Evolutionary conservation across 1,140 invertebrate genomes (phyloP).

Genomic region (Phymastichus coffea): DNA sequence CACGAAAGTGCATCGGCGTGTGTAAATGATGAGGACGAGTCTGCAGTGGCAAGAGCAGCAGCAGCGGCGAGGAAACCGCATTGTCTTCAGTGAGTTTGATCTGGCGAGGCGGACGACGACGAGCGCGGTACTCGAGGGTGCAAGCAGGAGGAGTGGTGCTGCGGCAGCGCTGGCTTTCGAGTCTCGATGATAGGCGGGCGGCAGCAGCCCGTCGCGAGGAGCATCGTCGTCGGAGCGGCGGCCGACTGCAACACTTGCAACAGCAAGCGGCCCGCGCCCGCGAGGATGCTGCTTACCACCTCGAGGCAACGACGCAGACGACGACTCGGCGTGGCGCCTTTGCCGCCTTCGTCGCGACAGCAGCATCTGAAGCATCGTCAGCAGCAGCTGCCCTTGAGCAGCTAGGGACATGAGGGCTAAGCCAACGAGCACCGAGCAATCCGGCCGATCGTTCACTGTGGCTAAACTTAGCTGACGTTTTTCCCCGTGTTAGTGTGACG

Average conservation of each 20-base stretch:
- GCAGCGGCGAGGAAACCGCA: too few species aligned
- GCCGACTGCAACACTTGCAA: neutral
- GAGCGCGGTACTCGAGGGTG: neutral
- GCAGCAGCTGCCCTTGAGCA: too few species aligned
- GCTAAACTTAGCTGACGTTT: too few species aligned
- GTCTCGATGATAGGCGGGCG: neutral
- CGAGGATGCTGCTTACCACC: neutral
- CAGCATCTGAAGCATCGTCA: too few species aligned
- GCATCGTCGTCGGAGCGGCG: neutral
- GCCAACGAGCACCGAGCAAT: neutral
- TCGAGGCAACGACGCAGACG: neutral
- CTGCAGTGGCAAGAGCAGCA: too few species aligned
- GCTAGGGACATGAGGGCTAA: too few species aligned
- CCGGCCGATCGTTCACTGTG: neutral
- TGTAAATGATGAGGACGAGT: too few species aligned
- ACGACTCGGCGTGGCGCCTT: neutral
- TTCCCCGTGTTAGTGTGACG: too few species aligned
- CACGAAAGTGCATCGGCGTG: too few species aligned
- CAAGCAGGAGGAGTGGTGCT: neutral
- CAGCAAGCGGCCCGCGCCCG: neutral
- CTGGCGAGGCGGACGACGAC: neutral
- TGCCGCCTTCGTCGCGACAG: neutral
- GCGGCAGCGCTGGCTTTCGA: neutral
- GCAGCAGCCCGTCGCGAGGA: neutral
- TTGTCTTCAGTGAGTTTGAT: neutral